Conservation (phyloP, 2,888 invertebrate genomes). For the Euproctis similis region DNA sequence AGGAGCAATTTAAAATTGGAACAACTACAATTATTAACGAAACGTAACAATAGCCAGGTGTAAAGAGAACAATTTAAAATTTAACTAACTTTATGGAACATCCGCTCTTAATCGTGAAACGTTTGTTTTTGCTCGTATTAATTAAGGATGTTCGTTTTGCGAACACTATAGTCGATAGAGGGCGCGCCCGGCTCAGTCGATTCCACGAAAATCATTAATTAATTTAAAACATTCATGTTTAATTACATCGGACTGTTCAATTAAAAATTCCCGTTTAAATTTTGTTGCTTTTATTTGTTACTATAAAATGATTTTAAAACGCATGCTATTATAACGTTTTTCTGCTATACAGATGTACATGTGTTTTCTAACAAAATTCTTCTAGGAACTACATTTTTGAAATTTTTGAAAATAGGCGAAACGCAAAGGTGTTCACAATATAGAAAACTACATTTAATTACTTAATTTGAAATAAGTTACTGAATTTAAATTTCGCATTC, state of each 20-base stretch:
- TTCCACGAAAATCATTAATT: slow-evolving; percentile 64
- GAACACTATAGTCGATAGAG: slow-evolving; percentile 39
- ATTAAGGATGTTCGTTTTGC: slow-evolving; percentile 58
- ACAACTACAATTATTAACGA: no score
- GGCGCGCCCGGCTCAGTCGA: slow-evolving; percentile 25
- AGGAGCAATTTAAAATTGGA: slow-evolving; percentile 31
- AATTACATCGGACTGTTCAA: slow-evolving; percentile 71
- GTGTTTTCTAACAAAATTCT: no score
- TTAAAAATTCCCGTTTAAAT: slow-evolving; percentile 63
- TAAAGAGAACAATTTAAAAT: slow-evolving; percentile 35
- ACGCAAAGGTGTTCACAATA: no score
- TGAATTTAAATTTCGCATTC: no score
- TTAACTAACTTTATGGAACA: slow-evolving; percentile 41
- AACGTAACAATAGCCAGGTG: no score
- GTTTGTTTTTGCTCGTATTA: slow-evolving; percentile 56
- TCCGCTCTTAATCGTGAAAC: slow-evolving; percentile 49
- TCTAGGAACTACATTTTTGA: no score
- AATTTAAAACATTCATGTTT: slow-evolving; percentile 72
- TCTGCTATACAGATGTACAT: no score
- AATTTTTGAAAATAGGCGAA: no score
- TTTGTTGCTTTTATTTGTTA: slow-evolving; percentile 59
- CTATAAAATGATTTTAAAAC: no score
- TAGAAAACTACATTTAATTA: no score
- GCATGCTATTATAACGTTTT: no score
- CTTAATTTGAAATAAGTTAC: no score